phyloP scores from a whole-genome alignment of 2,113 vertebrate species.

The Vulpes lagopus region DNA sequence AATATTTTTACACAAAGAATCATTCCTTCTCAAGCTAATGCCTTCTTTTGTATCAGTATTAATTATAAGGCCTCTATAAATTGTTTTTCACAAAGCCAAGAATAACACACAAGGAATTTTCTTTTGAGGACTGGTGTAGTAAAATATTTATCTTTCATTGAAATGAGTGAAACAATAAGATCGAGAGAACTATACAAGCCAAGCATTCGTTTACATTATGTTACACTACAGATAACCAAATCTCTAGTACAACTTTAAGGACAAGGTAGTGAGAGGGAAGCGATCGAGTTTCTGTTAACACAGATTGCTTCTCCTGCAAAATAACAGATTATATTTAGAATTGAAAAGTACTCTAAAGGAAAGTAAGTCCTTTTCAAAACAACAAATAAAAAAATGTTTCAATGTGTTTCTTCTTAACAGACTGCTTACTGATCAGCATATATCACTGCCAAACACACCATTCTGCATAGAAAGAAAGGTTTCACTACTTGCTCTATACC shows the following conservation, averaged over 20 bases:
- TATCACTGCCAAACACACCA: not conserved
- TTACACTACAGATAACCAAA: not conserved
- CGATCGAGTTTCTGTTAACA: constrained; percentile 16
- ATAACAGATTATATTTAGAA: constrained; percentile 54
- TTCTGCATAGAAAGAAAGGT: not conserved
- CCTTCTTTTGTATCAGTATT: not conserved
- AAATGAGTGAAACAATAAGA: constrained; percentile 18
- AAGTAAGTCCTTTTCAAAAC: constrained; percentile 57
- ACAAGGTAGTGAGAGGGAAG: not conserved
- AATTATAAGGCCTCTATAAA: constrained; percentile 52
- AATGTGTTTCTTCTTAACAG: constrained; percentile 33
- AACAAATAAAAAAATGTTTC: constrained; percentile 45
- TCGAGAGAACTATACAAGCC: constrained; percentile 33
- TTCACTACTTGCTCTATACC: not conserved
- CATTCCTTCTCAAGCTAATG: constrained; percentile 13
- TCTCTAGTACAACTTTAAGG: not conserved
- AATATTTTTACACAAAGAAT: constrained; percentile 53
- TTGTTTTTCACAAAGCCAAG: not conserved
- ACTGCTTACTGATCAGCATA: not conserved
- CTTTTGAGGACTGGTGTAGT: not conserved
- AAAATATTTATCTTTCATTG: constrained; percentile 55
- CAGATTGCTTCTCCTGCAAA: constrained; percentile 6
- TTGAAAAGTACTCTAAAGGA: constrained; percentile 28
- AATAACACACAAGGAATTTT: constrained; percentile 2
- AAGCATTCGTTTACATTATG: constrained; percentile 11